These are phyloP conservation scores for Spisula subtruncata DNA, from an alignment of 2,888 invertebrate species.

Conservation along the genomic window DNA sequence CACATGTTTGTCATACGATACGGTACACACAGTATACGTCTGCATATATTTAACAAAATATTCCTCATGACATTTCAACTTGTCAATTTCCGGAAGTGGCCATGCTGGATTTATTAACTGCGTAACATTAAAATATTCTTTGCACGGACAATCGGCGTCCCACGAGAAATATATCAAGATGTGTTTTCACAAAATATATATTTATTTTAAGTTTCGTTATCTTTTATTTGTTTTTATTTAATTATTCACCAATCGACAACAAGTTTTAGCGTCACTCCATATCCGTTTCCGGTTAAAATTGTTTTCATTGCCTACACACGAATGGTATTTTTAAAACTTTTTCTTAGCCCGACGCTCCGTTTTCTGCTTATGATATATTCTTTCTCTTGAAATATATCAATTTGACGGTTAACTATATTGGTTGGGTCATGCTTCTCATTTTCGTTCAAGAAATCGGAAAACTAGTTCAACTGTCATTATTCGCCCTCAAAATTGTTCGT, in stretches of 20 bases:
- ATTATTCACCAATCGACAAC: neutral
- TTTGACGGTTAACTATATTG: neutral
- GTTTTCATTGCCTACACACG: slow-evolving; percentile 71
- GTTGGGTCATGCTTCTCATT: neutral
- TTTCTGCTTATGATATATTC: neutral
- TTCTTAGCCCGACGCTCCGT: neutral
- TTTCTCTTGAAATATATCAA: neutral
- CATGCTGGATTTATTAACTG: slow-evolving; percentile 60
- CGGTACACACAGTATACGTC: slow-evolving; percentile 50
- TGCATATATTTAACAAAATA: slow-evolving; percentile 34
- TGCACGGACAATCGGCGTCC: neutral
- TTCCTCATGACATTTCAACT: slow-evolving; percentile 53
- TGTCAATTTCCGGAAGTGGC: slow-evolving; percentile 52
- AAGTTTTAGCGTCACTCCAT: neutral
- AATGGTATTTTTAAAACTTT: slow-evolving; percentile 5
- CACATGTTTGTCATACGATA: slow-evolving; percentile 78
- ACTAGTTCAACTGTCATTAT: neutral
- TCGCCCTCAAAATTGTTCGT: slow-evolving; percentile 13
- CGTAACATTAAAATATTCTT: neutral
- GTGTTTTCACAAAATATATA: neutral
- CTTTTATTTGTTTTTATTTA: neutral
- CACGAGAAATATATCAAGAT: no score
- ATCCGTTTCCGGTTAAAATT: slow-evolving; percentile 65
- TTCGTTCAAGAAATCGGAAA: neutral
- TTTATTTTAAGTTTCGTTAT: neutral